Conservation (phyloP, 2,797 vertebrate species). For the Gila robusta region DNA sequence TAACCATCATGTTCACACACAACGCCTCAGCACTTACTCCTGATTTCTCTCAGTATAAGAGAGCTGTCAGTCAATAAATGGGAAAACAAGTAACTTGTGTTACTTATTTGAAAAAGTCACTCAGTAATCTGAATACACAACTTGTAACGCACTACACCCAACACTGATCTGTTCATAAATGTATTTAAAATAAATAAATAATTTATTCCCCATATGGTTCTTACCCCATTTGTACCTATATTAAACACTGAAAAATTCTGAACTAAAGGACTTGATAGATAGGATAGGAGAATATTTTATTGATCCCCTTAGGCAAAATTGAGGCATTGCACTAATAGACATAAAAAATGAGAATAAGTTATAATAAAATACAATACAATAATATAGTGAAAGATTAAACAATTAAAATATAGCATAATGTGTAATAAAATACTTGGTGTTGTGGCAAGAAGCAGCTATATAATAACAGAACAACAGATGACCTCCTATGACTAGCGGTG, state of each 20-base stretch:
- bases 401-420: background rate
- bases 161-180: background rate
- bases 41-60: no score
- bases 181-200: background rate
- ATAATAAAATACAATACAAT: background rate
- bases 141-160: background rate
- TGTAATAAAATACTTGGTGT: background rate
- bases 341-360: background rate
- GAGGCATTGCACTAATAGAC: background rate
- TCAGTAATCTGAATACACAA: background rate
- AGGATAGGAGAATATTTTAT: background rate
- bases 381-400: background rate
- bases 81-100: no score
- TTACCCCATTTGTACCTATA: background rate
- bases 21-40: no score
- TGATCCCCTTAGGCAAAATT: background rate
- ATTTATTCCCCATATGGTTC: background rate
- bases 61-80: no score
- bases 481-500: background rate
- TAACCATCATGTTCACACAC: no score
- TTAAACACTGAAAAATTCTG: background rate
- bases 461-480: background rate
- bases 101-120: no score
- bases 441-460: background rate
- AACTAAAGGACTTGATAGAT: background rate